Conservation (phyloP, 2,113 vertebrate genomes). For the Cyphomyrus discorhynchus region DNA sequence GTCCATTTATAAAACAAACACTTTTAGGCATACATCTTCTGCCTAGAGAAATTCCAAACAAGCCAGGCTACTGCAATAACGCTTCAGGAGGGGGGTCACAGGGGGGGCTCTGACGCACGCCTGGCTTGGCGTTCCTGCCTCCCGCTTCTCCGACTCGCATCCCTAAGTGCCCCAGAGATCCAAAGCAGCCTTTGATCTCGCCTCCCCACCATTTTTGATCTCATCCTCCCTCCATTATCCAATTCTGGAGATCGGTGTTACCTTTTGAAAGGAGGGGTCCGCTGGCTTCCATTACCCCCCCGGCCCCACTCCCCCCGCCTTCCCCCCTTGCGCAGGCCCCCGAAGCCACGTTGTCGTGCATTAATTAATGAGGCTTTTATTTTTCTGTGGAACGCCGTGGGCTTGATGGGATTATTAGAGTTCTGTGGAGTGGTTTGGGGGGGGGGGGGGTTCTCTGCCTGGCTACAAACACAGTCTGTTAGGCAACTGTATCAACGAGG, state of each 20-base stretch:
- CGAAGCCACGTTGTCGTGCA: not conserved
- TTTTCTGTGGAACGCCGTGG: not conserved
- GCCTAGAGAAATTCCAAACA: not conserved
- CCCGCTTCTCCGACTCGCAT: not conserved
- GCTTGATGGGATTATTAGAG: slow-evolving; percentile 27
- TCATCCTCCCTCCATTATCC: slow-evolving; percentile 37
- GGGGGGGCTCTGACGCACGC: not conserved
- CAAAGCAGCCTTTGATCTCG: slow-evolving; percentile 30
- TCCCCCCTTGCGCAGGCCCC: not conserved
- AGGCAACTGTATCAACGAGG: not conserved
- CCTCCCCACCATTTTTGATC: slow-evolving; percentile 17
- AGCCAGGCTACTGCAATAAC: not conserved
- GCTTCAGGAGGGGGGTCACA: not conserved
- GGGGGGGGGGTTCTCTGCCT: slow-evolving; percentile 6
- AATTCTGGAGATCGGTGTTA: slow-evolving; percentile 16
- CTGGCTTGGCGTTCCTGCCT: not conserved
- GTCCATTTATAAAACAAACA: not conserved
- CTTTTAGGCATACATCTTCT: not conserved
- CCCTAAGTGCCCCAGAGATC: not conserved
- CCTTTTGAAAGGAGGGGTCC: slow-evolving; percentile 28
- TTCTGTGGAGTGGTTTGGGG: not conserved
- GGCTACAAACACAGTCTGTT: slow-evolving; percentile 5
- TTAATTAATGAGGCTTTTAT: slow-evolving; percentile 25
- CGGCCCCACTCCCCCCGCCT: not conserved
- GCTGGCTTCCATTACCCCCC: slow-evolving; percentile 35